phyloP scores from a whole-genome alignment of 2,888 invertebrate species.

The Drosophila antonietae region DNA sequence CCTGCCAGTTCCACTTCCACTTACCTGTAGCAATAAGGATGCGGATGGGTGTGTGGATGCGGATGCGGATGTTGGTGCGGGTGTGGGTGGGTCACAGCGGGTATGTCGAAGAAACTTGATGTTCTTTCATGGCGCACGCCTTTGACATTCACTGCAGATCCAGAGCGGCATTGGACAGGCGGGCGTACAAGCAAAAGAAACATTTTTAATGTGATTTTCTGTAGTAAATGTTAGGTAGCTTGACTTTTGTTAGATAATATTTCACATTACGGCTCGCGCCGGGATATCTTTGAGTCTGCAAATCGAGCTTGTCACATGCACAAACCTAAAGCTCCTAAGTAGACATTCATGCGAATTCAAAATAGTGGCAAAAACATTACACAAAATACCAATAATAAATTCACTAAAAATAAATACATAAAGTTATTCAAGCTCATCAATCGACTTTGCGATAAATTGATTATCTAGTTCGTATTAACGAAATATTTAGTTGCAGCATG shows the following conservation, averaged over 20 bases:
- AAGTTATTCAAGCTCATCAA: no score
- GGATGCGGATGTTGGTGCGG: slow-evolving; percentile 55
- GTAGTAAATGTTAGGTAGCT: slow-evolving; percentile 32
- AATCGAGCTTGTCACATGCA: slow-evolving; percentile 75
- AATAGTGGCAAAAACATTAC: background rate
- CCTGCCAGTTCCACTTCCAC: slow-evolving; percentile 16
- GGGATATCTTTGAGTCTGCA: slow-evolving; percentile 74
- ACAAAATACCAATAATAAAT: background rate
- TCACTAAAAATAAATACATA: background rate
- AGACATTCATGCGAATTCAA: slow-evolving; percentile 15
- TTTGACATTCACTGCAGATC: slow-evolving; percentile 84
- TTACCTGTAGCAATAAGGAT: slow-evolving; percentile 84
- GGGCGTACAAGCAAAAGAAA: slow-evolving; percentile 30
- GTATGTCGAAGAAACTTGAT: slow-evolving; percentile 85
- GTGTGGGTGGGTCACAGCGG: slow-evolving; percentile 85
- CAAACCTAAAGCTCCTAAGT: slow-evolving; percentile 36
- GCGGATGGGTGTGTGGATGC: slow-evolving; percentile 55
- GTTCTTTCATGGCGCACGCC: slow-evolving; percentile 85
- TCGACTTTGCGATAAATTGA: no score
- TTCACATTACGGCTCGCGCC: slow-evolving; percentile 79
- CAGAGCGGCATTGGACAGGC: slow-evolving; percentile 34
- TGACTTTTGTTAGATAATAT: slow-evolving; percentile 79
- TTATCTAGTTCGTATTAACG: no score
- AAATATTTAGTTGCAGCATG: no score
- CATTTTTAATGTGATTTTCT: slow-evolving; percentile 52